Evolutionary conservation across 2,113 vertebrate species (phyloP).

Genomic region (Trematomus loennbergii): DNA sequence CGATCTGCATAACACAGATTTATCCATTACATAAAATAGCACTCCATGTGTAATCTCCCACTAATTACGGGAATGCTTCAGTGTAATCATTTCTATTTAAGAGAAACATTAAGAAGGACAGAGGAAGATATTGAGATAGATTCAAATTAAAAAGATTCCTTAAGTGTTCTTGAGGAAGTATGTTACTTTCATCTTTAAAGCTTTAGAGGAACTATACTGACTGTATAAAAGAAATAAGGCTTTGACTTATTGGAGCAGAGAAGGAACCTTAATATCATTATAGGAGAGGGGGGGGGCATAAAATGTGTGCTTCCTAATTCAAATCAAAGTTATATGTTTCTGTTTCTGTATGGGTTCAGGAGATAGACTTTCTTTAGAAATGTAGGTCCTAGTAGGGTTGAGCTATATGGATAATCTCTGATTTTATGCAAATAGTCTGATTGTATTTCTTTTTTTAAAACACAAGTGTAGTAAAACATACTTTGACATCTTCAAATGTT

Average conservation of each 20-base stretch:
- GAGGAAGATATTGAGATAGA: constrained; percentile 10
- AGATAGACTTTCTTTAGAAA: not conserved
- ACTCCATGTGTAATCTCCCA: not conserved
- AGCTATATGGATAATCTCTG: not conserved
- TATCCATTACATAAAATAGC: not conserved
- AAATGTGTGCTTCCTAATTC: not conserved
- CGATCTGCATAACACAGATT: not conserved
- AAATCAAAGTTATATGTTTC: not conserved
- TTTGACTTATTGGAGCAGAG: not conserved
- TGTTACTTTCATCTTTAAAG: constrained; percentile 19
- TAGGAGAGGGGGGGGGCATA: not conserved
- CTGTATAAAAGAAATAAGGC: not conserved
- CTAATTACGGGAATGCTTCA: constrained; percentile 1
- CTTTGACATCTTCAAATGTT: too few relatives aligned
- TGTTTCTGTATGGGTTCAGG: not conserved
- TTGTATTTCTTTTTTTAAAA: not conserved
- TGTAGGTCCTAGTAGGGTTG: not conserved
- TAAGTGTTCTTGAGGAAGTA: not conserved
- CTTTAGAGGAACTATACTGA: not conserved
- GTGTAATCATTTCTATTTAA: not conserved
- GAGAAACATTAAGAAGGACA: not conserved
- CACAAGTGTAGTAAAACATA: not conserved
- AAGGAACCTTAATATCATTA: not conserved
- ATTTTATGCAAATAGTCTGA: not conserved
- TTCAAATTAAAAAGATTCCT: not conserved